Base-by-base conservation (phyloP, 2,797 vertebrate genomes). In the Clarias platycephalus region DNA sequence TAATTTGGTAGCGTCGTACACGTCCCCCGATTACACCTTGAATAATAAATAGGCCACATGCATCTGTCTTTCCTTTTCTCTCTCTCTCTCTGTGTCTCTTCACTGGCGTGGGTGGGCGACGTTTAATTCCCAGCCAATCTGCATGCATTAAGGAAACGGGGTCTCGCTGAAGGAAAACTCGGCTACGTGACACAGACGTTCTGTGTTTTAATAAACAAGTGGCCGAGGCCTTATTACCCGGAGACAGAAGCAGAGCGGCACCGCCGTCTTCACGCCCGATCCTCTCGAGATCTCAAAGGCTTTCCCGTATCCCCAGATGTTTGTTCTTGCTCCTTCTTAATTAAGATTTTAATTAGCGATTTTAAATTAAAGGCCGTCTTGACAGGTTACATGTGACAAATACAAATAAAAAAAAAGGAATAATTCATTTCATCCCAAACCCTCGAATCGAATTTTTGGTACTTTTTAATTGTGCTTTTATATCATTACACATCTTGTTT, bases 31-130 rank as follows among this genome's bases (percentile, higher is more conserved):
- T 95, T 93, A 93, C 63, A 55, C 80, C 90, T 92, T 93, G 93
- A 95, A 95, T 95, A 93, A 94, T 93, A 92, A 95, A 94, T 90
- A 89, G 83, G 87, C 64, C 90, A 84, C 88, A 77, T 78, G 37
- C 44, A 18, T 40, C 22, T 58, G 34, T 57, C 31, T 75, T 22
- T 71, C 28, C 55, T 18, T 28, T 24, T 7, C 37, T 26, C 76
- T 64, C 55, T 80, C 16, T 72, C 8, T 34, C 53, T 60, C 40
- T 34, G 31, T 81, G 5, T 68, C 26, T 58, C 37, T 81, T 74
- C 31, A 34, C 62, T 80, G 62, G 63, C 71, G 79, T 68, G 28
- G 78, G 63, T 55, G 26, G 57, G 81, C 79, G 77, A 83, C 84
- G 71, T 93, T 94, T 93, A 91, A 94, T 92, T 92, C 90, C 83